Conservation (phyloP, 2,888 invertebrate genomes). For the Drymonia ruficornis region DNA sequence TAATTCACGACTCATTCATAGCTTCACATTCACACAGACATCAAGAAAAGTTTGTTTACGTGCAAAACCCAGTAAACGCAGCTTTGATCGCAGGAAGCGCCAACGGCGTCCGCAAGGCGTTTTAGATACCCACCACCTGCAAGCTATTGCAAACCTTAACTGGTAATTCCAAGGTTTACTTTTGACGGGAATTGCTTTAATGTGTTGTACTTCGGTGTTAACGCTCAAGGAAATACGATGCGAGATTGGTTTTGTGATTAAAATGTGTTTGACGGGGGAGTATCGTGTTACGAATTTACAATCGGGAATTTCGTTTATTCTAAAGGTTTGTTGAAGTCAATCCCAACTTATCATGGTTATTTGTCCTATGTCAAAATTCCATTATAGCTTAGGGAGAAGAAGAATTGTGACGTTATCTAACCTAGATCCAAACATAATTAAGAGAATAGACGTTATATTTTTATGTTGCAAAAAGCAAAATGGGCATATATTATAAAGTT, state of each 20-base stretch:
- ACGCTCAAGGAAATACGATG: slow-evolving; percentile 40
- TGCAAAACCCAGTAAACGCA: slow-evolving; percentile 19
- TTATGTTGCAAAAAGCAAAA: too few relatives aligned
- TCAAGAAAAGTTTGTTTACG: slow-evolving; percentile 25
- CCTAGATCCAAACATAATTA: too few relatives aligned
- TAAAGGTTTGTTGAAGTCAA: slow-evolving; percentile 6
- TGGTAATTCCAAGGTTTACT: not conserved
- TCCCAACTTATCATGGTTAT: too few relatives aligned
- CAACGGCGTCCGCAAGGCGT: slow-evolving; percentile 10
- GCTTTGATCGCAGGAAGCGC: slow-evolving; percentile 46
- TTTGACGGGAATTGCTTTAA: not conserved
- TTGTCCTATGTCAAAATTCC: too few relatives aligned
- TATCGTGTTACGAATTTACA: slow-evolving; percentile 21
- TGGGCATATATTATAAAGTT: not conserved
- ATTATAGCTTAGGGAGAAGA: too few relatives aligned
- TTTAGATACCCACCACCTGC: not conserved
- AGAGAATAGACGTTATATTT: too few relatives aligned
- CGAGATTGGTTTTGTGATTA: slow-evolving; percentile 47
- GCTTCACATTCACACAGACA: slow-evolving; percentile 7
- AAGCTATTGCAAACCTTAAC: slow-evolving; percentile 7
- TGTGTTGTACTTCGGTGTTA: slow-evolving; percentile 6
- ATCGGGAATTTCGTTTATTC: slow-evolving; percentile 14
- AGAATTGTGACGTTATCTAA: too few relatives aligned
- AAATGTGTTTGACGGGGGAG: slow-evolving; percentile 40
- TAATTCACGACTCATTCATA: slow-evolving; percentile 1